Evolutionary conservation across 2,113 vertebrate species (phyloP).

Genomic region (Lepus timidus): DNA sequence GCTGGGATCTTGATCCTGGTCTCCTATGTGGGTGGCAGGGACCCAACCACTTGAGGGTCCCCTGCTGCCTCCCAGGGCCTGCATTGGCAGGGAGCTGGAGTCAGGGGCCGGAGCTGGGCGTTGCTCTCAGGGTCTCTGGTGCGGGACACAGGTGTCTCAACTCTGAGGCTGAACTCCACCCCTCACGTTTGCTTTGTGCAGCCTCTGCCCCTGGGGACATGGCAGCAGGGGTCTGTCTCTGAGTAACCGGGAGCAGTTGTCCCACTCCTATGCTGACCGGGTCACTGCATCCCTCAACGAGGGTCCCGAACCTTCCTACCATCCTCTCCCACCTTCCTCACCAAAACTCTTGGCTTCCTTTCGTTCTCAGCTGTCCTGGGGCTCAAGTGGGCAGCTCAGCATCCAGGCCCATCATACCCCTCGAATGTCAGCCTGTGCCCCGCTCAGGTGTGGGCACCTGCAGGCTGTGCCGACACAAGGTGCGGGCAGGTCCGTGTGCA

Average conservation of each 20-base stretch:
- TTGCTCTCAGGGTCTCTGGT: too few relatives aligned
- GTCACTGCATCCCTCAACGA: fast-evolving
- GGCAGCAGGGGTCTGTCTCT: fast-evolving
- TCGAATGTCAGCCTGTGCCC: fast-evolving
- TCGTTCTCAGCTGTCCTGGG: background rate
- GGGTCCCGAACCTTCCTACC: fast-evolving
- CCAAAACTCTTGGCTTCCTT: background rate
- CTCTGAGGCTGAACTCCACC: too few relatives aligned
- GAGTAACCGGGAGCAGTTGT: fast-evolving
- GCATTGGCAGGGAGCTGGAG: too few relatives aligned
- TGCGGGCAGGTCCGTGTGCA: fast-evolving
- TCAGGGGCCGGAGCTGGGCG: too few relatives aligned
- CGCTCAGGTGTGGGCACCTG: fast-evolving
- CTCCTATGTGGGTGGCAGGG: too few relatives aligned
- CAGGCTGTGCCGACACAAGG: fast-evolving
- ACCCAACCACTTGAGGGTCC: too few relatives aligned
- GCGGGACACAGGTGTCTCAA: too few relatives aligned
- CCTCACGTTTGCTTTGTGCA: too few relatives aligned
- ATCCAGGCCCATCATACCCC: fast-evolving
- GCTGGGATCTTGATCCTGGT: too few relatives aligned
- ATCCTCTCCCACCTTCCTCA: fast-evolving
- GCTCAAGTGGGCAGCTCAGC: background rate
- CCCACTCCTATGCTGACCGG: background rate
- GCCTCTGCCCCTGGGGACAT: background rate
- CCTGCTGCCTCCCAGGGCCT: too few relatives aligned